phyloP scores from a whole-genome alignment of 1,140 invertebrate genomes.

The Drosophila cardini region DNA sequence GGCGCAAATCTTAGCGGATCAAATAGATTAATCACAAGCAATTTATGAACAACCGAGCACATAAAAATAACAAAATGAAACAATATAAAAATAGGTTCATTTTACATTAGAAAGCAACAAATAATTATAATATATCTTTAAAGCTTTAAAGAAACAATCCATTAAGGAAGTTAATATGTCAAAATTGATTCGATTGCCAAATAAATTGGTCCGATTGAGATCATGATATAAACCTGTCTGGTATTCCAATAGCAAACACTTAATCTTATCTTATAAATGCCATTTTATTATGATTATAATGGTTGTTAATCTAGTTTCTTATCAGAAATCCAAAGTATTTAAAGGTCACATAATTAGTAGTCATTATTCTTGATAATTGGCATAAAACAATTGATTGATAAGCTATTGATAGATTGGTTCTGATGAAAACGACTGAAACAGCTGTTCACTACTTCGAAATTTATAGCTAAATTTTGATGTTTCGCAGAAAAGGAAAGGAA shows the following conservation, averaged over 20 bases:
- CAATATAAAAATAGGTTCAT: constrained; percentile 42
- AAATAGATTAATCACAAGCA: constrained; percentile 80
- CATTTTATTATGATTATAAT: constrained; percentile 9
- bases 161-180: constrained; percentile 27
- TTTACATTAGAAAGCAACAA: constrained; percentile 5
- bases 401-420: too few relatives aligned
- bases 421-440: too few relatives aligned
- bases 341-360: not conserved
- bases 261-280: constrained; percentile 5
- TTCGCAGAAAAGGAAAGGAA: too few relatives aligned
- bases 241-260: not conserved
- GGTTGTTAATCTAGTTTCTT: not conserved
- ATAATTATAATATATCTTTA: constrained; percentile 12
- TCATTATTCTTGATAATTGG: too few relatives aligned
- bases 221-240: not conserved
- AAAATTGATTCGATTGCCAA: not conserved
- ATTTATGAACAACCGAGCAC: constrained; percentile 71
- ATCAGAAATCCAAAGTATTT: not conserved
- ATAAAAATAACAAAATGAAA: constrained; percentile 67
- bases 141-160: constrained; percentile 8
- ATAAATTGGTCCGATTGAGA: not conserved
- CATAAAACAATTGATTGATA: too few relatives aligned
- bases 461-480: too few relatives aligned
- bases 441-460: too few relatives aligned
- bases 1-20: constrained; percentile 64